Evolutionary conservation across 2,113 vertebrate genomes (phyloP).

Genomic region (Talpa occidentalis): DNA sequence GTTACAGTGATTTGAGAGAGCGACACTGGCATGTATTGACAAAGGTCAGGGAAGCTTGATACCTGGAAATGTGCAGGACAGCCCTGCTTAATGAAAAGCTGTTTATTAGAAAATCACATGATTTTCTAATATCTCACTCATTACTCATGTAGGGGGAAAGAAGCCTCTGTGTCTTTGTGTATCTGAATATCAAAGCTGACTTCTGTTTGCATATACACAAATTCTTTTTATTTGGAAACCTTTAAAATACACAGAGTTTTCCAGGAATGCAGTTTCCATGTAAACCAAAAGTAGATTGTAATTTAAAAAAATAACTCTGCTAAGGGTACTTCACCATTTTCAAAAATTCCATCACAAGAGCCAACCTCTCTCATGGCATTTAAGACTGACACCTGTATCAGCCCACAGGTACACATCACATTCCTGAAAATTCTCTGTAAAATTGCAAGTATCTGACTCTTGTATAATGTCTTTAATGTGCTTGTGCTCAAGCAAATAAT

Average conservation of each 20-base stretch:
- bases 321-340: not conserved
- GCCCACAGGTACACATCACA: too few relatives aligned
- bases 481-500: not conserved
- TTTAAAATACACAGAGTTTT: slow-evolving; percentile 12
- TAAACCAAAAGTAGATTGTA: not conserved
- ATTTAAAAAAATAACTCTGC: slow-evolving; percentile 1
- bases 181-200: not conserved
- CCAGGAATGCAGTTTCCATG: not conserved
- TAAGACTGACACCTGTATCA: not conserved
- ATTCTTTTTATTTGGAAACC: not conserved
- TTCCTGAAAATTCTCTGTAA: not conserved
- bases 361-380: not conserved
- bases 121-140: not conserved
- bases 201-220: not conserved
- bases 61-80: not conserved
- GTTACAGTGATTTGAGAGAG: not conserved
- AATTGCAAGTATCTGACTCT: not conserved
- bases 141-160: not conserved
- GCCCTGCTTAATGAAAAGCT: not conserved
- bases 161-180: not conserved
- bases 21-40: not conserved
- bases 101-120: not conserved
- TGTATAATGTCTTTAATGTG: not conserved
- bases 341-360: not conserved
- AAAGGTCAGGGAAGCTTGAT: not conserved